These are phyloP conservation scores for Riparia riparia DNA, from an alignment of 2,113 vertebrate genomes.

Conservation along the genomic window DNA sequence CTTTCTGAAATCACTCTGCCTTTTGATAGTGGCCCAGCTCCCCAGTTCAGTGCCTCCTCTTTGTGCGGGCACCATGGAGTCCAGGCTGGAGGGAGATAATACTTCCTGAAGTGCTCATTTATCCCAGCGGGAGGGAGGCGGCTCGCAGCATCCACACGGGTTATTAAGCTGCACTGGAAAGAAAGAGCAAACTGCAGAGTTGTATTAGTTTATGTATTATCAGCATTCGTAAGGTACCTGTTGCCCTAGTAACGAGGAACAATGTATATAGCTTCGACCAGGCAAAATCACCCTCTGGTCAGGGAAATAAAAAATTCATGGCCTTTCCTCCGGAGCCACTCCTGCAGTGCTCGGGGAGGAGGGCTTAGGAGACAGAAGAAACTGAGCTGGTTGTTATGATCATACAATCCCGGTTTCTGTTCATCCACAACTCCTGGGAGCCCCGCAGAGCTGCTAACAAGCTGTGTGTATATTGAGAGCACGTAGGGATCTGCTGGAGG, in stretches of 20 bases:
- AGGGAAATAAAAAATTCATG: constrained; percentile 49
- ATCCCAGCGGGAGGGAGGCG: constrained; percentile 33
- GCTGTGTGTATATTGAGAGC: constrained; percentile 5
- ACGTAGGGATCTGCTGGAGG: background rate
- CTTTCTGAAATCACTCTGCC: constrained; percentile 10
- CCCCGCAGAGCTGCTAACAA: constrained; percentile 33
- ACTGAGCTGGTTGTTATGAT: constrained; percentile 39
- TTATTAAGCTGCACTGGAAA: constrained; percentile 22
- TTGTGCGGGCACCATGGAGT: constrained; percentile 14
- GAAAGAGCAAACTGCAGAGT: constrained; percentile 37
- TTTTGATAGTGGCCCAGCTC: constrained; percentile 24
- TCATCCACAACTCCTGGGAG: constrained; percentile 18
- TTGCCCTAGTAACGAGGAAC: constrained; percentile 44
- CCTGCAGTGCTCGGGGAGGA: background rate
- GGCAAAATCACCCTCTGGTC: constrained; percentile 21
- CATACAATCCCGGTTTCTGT: background rate
- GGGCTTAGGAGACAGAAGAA: constrained; percentile 17
- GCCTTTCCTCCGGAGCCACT: background rate
- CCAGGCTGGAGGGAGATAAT: constrained; percentile 31
- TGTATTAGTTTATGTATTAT: constrained; percentile 42
- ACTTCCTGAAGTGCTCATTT: constrained; percentile 64
- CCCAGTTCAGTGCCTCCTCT: constrained; percentile 47
- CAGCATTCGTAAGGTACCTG: constrained; percentile 29
- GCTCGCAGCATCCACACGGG: constrained; percentile 26
- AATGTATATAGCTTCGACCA: background rate